Evolutionary conservation across 2,888 invertebrate species (phyloP).

Genomic region (Drosophila putrida): DNA sequence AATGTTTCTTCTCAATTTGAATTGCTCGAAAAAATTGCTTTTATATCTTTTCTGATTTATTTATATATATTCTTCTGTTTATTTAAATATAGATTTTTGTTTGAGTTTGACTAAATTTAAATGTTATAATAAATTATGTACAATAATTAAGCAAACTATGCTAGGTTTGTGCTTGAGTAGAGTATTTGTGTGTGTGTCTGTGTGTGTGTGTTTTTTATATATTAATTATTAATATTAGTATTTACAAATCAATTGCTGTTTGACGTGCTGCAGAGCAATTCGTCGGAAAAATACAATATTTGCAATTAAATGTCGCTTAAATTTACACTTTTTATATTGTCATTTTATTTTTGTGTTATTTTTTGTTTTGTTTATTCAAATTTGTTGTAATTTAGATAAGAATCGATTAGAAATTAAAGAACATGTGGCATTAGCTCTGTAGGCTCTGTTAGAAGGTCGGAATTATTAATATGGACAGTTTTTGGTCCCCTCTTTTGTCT

Average conservation of each 20-base stretch:
- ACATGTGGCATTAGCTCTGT: slow-evolving; percentile 12
- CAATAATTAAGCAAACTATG: slow-evolving; percentile 47
- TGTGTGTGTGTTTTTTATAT: slow-evolving; percentile 11
- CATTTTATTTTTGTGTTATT: slow-evolving; percentile 52
- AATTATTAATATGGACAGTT: slow-evolving; percentile 47
- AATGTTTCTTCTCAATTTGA: slow-evolving; percentile 31
- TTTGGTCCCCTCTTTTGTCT: slow-evolving; percentile 43
- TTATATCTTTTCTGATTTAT: slow-evolving; percentile 13
- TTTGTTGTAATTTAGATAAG: slow-evolving; percentile 14
- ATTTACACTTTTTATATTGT: slow-evolving; percentile 63
- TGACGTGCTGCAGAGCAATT: slow-evolving; percentile 32
- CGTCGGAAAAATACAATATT: slow-evolving; percentile 38
- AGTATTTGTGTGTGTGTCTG: slow-evolving; percentile 22
- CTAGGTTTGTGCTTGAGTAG: slow-evolving; percentile 53
- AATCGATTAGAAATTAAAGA: slow-evolving; percentile 2
- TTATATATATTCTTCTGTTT: slow-evolving; percentile 36
- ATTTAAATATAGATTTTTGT: slow-evolving; percentile 44
- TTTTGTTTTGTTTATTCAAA: slow-evolving; percentile 21
- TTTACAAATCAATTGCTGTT: slow-evolving; percentile 55
- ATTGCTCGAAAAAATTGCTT: slow-evolving; percentile 48
- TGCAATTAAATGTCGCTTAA: slow-evolving; percentile 48
- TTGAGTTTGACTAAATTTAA: slow-evolving; percentile 64
- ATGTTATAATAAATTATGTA: slow-evolving; percentile 68
- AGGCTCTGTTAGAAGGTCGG: slow-evolving; percentile 8
- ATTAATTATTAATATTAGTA: slow-evolving; percentile 23